A percentile compares a stretch with the other conserved stretches of the same genome.
Evolutionary conservation across 2,888 invertebrate species (phyloP).

Genomic region (Andrena fulva): DNA sequence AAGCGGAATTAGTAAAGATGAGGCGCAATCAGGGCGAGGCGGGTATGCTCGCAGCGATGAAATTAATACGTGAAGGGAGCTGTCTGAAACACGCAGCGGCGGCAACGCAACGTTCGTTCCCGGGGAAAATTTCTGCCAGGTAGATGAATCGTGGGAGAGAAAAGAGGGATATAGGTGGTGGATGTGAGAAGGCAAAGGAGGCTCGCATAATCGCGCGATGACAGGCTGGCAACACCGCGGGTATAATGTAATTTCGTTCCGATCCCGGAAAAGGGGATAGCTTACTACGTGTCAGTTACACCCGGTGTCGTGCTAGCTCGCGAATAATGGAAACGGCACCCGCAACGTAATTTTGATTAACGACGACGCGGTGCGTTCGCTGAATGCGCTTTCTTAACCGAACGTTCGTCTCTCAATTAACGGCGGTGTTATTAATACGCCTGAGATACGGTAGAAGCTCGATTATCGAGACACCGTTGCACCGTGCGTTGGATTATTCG

Average conservation of each 20-base stretch:
- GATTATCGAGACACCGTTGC: too few species aligned
- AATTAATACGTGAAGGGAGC: slow-evolving; percentile 70
- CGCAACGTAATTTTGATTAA: slow-evolving; percentile 48
- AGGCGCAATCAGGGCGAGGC: slow-evolving; percentile 27
- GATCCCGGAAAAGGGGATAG: slow-evolving; percentile 52
- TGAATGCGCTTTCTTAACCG: slow-evolving; percentile 25
- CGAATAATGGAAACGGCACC: slow-evolving; percentile 33
- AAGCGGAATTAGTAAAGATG: slow-evolving; percentile 11
- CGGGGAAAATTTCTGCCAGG: slow-evolving; percentile 14
- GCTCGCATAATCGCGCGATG: slow-evolving; percentile 58
- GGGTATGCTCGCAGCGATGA: slow-evolving; percentile 59
- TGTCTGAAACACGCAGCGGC: slow-evolving; percentile 59
- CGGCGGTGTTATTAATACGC: neutral
- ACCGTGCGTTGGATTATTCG: too few species aligned
- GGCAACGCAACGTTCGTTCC: slow-evolving; percentile 7
- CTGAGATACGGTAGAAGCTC: too few species aligned
- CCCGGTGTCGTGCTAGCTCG: slow-evolving; percentile 36
- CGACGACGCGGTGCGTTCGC: slow-evolving; percentile 7
- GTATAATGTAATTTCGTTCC: slow-evolving; percentile 61
- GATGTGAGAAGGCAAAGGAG: slow-evolving; percentile 12
- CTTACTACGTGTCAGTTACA: slow-evolving; percentile 58
- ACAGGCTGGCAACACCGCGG: slow-evolving; percentile 41
- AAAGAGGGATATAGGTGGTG: neutral
- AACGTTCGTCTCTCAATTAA: slow-evolving; percentile 10
- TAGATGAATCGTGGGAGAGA: slow-evolving; percentile 10